Conservation (phyloP, 2,888 invertebrate genomes). For the Girardia tigrina region DNA sequence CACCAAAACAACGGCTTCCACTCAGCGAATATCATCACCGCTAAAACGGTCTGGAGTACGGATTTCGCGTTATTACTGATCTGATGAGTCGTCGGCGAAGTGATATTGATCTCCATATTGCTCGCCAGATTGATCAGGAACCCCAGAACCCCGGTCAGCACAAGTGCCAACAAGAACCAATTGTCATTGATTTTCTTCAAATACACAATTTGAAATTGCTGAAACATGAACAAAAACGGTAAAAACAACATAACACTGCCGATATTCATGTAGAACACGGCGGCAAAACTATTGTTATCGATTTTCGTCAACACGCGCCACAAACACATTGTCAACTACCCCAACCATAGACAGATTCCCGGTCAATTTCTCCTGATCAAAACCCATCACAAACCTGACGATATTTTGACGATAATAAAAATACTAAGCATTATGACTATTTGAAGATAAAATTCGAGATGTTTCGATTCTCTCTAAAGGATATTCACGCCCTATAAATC, state of each 20-base stretch:
- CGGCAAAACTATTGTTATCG: conserved; percentile 42
- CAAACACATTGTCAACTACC: conserved; percentile 44
- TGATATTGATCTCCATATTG: conserved; percentile 47
- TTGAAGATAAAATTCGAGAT: no score
- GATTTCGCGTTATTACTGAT: conserved; percentile 49
- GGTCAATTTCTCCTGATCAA: conserved; percentile 45
- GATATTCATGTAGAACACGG: conserved; percentile 44
- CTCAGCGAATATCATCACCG: conserved; percentile 44
- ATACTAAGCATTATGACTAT: no score
- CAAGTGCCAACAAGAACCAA: conserved; percentile 43
- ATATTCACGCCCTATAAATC: no score
- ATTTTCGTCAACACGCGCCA: conserved; percentile 43
- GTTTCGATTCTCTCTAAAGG: no score
- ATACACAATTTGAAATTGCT: conserved; percentile 40
- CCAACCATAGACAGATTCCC: conserved; percentile 45
- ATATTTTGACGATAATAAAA: no score
- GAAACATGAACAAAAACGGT: conserved; percentile 43
- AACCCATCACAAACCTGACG: conserved; percentile 45
- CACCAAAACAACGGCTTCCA: conserved; percentile 46
- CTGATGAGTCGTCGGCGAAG: conserved; percentile 48
- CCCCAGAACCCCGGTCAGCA: conserved; percentile 43
- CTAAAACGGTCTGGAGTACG: conserved; percentile 47
- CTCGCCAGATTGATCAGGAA: conserved; percentile 46
- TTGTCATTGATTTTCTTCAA: conserved; percentile 33
- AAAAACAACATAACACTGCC: conserved; percentile 43